A percentile compares a stretch with the other conserved stretches of the same genome.
Evolutionary conservation across 2,888 invertebrate genomes (phyloP).

Genomic region (Itoplectis maculator): DNA sequence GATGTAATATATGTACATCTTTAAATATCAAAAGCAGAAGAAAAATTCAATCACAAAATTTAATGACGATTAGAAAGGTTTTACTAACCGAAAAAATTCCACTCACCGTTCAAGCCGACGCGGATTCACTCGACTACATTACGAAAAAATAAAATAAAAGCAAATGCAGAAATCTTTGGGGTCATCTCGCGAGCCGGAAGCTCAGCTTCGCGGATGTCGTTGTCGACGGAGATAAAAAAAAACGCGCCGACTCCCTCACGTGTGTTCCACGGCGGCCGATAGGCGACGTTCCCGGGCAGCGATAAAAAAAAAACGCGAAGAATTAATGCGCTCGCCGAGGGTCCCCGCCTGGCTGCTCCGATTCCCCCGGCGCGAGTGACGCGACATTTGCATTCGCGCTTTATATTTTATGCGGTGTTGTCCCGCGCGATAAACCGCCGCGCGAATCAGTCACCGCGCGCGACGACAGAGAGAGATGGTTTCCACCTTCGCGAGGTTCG

Average conservation of each 20-base stretch:
- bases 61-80: no score
- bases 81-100: not conserved
- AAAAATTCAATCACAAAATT: no score
- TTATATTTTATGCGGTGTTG: not conserved
- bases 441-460: not conserved
- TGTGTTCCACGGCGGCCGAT: constrained; percentile 16
- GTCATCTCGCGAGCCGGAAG: constrained; percentile 43
- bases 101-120: not conserved
- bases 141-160: not conserved
- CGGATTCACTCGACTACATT: not conserved
- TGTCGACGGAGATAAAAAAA: constrained; percentile 28
- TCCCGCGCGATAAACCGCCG: constrained; percentile 15
- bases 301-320: constrained; percentile 40
- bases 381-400: constrained; percentile 27
- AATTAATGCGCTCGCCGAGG: constrained; percentile 35
- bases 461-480: not conserved
- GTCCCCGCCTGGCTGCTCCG: constrained; percentile 42
- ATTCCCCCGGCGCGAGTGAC: constrained; percentile 39
- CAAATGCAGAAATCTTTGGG: constrained; percentile 22
- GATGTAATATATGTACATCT: no score
- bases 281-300: constrained; percentile 13
- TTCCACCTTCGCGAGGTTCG: constrained; percentile 58
- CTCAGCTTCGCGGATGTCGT: constrained; percentile 25
- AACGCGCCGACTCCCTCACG: constrained; percentile 8
- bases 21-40: no score